These are phyloP conservation scores for Wasmannia auropunctata DNA, from an alignment of 1,140 invertebrate species.

Conservation along the genomic window DNA sequence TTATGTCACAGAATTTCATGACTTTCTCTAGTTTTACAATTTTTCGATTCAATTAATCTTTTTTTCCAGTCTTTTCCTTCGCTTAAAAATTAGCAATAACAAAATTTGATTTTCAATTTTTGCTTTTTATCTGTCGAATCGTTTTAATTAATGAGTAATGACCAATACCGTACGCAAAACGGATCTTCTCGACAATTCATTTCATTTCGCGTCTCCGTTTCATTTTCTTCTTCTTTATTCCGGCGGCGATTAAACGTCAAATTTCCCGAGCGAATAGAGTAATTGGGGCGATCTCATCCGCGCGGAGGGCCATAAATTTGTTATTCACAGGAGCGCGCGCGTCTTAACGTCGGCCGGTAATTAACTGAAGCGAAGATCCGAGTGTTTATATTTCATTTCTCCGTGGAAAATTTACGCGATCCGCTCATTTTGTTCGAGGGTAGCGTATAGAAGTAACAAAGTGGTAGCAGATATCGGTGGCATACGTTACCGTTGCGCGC, in stretches of 20 bases:
- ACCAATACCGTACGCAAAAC: background rate
- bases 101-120: background rate
- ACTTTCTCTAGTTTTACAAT: background rate
- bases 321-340: slow-evolving; percentile 47
- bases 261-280: slow-evolving; percentile 58
- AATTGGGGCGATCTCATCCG: slow-evolving; percentile 50
- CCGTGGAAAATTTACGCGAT: slow-evolving; percentile 52
- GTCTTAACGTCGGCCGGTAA: slow-evolving; percentile 47
- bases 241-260: slow-evolving; percentile 50
- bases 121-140: background rate
- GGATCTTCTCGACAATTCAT: background rate
- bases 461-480: slow-evolving; percentile 45
- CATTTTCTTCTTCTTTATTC: slow-evolving; percentile 24
- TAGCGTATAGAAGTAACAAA: slow-evolving; percentile 30
- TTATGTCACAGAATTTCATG: background rate
- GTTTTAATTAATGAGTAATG: background rate
- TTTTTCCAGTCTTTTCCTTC: background rate
- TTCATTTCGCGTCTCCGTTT: slow-evolving; percentile 42
- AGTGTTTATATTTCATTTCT: slow-evolving; percentile 52
- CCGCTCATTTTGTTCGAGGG: slow-evolving; percentile 14
- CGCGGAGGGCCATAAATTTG: slow-evolving; percentile 44
- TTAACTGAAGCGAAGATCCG: slow-evolving; percentile 48
- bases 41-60: background rate
- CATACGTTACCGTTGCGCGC: slow-evolving; percentile 39
- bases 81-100: background rate